These are phyloP conservation scores for Centropyge bicolor DNA, from an alignment of 2,797 vertebrate species.

Conservation along the genomic window DNA sequence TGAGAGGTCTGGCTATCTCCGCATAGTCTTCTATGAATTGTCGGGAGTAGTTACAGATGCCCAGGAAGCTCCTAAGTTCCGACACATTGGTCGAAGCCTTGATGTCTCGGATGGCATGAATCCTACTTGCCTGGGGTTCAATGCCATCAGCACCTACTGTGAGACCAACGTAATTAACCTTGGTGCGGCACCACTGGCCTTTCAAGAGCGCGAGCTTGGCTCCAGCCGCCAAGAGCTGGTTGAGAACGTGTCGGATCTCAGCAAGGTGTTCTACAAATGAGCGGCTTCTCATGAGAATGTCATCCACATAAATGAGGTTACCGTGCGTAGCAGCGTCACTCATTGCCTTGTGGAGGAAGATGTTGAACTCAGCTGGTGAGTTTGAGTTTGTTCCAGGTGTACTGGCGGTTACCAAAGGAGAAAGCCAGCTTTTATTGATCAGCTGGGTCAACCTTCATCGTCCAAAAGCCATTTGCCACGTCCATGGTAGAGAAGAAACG, in stretches of 20 bases:
- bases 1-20: constrained; percentile 15
- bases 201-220: constrained; percentile 30
- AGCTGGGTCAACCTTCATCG: background rate
- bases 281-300: constrained; percentile 23
- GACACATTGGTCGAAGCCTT: background rate
- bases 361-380: constrained; percentile 52
- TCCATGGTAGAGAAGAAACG: constrained; percentile 23
- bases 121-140: background rate
- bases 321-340: background rate
- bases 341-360: constrained; percentile 46
- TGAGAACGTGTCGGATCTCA: constrained; percentile 21
- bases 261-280: background rate
- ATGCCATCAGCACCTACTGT: background rate
- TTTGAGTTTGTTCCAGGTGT: constrained; percentile 49
- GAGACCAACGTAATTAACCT: constrained; percentile 36
- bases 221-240: background rate
- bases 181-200: constrained; percentile 36
- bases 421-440: constrained; percentile 52
- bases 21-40: constrained; percentile 41
- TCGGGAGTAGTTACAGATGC: constrained; percentile 29
- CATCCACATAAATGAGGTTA: constrained; percentile 29
- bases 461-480: constrained; percentile 43
- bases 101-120: background rate
- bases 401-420: constrained; percentile 18
- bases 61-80: constrained; percentile 33